These are phyloP conservation scores for Lycophotia porphyrea DNA, from an alignment of 2,888 invertebrate genomes.

Conservation along the genomic window DNA sequence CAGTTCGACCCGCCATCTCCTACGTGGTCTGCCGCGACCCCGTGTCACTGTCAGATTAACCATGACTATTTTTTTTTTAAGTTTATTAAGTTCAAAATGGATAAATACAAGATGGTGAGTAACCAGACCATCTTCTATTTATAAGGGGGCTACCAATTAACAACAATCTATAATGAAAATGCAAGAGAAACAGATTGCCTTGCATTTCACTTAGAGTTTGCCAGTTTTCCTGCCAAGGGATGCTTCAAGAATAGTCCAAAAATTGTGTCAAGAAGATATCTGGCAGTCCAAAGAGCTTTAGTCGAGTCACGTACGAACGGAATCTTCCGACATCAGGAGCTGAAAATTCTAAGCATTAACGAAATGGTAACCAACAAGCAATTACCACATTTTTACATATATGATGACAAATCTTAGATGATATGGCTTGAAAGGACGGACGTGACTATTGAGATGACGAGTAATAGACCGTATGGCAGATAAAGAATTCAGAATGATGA, in stretches of 20 bases:
- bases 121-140: neutral
- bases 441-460: neutral
- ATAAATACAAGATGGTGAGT: too few relatives aligned
- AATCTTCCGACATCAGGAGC: neutral
- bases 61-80: neutral
- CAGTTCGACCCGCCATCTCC: too few relatives aligned
- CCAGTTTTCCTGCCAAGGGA: neutral
- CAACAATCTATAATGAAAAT: neutral
- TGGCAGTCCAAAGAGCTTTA: neutral
- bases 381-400: neutral
- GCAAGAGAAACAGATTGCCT: neutral
- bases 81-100: too few relatives aligned
- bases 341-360: neutral
- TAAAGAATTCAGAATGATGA: neutral
- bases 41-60: too few relatives aligned
- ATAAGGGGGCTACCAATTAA: neutral
- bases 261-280: constrained; percentile 13
- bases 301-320: constrained; percentile 15
- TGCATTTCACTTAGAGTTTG: neutral
- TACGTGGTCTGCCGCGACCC: too few relatives aligned
- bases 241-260: neutral
- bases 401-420: neutral
- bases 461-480: neutral
- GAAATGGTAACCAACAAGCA: neutral
- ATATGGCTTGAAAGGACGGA: neutral